Evolutionary conservation across 2,113 vertebrate species (phyloP).

Genomic region (Antechinus stuartii): DNA sequence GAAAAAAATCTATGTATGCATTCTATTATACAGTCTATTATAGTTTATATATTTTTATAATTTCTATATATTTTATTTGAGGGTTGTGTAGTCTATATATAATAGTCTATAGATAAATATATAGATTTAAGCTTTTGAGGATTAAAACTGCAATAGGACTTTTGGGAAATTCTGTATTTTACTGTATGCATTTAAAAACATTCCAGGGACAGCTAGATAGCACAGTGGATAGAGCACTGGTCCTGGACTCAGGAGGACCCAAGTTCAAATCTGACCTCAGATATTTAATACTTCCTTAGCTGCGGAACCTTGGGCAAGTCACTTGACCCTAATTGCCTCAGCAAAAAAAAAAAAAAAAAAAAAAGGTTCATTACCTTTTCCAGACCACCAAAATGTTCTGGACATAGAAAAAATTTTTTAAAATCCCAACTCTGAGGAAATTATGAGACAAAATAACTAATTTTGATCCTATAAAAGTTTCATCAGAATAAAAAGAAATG

Average conservation of each 20-base stretch:
- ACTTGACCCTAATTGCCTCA: too few species aligned
- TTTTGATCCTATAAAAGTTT: not conserved
- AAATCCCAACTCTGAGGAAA: not conserved
- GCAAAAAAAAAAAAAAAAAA: too few species aligned
- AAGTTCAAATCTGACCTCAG: too few species aligned
- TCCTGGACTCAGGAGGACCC: too few species aligned
- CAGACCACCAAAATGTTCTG: not conserved
- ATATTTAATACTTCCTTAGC: too few species aligned
- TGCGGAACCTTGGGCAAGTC: too few species aligned
- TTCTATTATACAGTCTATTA: too few species aligned
- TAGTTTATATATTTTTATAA: not conserved
- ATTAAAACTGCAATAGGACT: not conserved
- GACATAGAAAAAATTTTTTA: not conserved
- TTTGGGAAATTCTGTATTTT: not conserved
- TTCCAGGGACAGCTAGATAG: not conserved
- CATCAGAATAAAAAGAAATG: not conserved
- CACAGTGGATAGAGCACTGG: too few species aligned
- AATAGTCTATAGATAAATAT: not conserved
- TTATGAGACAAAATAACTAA: not conserved
- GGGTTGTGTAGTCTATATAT: too few species aligned
- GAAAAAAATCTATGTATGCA: not conserved
- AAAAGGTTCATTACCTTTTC: not conserved
- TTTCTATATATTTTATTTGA: not conserved
- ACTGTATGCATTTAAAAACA: not conserved
- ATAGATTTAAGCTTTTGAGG: not conserved